These are phyloP conservation scores for Luffia ferchaultella DNA, from an alignment of 2,888 invertebrate genomes.

Conservation along the genomic window DNA sequence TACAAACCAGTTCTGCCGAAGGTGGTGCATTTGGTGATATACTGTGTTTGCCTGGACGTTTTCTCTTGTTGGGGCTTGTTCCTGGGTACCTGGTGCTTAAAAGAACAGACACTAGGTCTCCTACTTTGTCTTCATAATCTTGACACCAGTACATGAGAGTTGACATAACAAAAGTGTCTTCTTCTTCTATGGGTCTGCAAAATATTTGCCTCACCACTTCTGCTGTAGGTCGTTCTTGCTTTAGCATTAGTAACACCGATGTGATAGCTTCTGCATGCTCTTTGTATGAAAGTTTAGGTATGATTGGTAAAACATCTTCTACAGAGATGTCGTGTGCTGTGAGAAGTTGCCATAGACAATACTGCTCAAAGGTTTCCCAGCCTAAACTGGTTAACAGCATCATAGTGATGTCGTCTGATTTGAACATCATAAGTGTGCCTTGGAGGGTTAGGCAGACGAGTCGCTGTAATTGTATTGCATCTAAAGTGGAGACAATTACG, in stretches of 20 bases:
- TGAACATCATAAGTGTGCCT: conserved; percentile 85
- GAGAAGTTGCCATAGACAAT: conserved; percentile 96
- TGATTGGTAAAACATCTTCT: conserved; percentile 83
- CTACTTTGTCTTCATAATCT: conserved; percentile 88
- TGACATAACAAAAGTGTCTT: conserved; percentile 91
- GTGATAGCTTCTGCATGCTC: conserved; percentile 94
- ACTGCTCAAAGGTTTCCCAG: conserved; percentile 98
- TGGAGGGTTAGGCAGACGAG: conserved; percentile 91
- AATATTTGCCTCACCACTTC: conserved; percentile 87
- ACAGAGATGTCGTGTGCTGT: conserved; percentile 93
- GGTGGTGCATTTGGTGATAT: conserved; percentile 75
- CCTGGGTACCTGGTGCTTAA: conserved; percentile 85
- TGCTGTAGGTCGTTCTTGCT: conserved; percentile 89
- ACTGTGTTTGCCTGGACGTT: conserved; percentile 80
- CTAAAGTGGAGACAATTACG: conserved; percentile 89
- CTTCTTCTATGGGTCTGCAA: conserved; percentile 74
- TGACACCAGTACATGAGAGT: conserved; percentile 95
- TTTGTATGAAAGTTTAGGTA: conserved; percentile 79
- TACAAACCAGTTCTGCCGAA: conserved; percentile 76
- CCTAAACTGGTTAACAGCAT: conserved; percentile 84
- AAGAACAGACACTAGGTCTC: conserved; percentile 80
- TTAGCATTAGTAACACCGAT: conserved; percentile 87
- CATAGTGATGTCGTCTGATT: conserved; percentile 76
- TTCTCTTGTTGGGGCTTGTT: conserved; percentile 90
- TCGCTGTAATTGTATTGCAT: conserved; percentile 89